Base-by-base conservation (phyloP, 2,797 vertebrate genomes). In the Phoxinus dragarum region DNA sequence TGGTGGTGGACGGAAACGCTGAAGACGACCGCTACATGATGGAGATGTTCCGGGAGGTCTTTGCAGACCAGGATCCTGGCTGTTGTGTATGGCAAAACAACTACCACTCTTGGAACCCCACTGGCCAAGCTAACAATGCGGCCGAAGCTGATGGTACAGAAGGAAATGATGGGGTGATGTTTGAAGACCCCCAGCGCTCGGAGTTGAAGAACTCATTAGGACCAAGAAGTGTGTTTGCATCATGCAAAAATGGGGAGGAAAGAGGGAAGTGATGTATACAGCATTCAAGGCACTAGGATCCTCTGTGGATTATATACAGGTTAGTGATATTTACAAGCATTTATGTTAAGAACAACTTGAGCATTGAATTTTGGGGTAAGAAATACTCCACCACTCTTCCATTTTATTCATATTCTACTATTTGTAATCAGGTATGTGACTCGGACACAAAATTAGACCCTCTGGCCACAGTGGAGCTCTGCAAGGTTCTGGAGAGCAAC, bases 201-300 rank as follows among this genome's bases (percentile, higher is more conserved):
- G 93, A 94, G 95, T 98, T 69, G 96, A 98, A 89, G 91, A 89
- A n/a, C 88, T 97, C 87, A 96, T 97, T 87, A 87, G 93, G 84
- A 95, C 84, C 78, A 95, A 89, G 86, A 90, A 91, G 11, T 97
- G 95, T 73, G 96, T 97, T 90, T 98, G 97, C 90, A 95, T 98
- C 90, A 97, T 97, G 94, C 97, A 98, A 91, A 94, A 96, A 89
- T 98, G 97, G 97, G 97, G 97, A 6, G 97, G 97, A 86, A 98
- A 98, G 88, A 93, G 97, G 67, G 97, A 98, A 82, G 97, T 98
- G 90, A 98, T 98, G 97, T 98, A 98, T 94, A 97, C 97, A 0
- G 96, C 96, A 0, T 97, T 98, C 89, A 96, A 96, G 92, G 96
- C 96, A 1, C 94, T 98, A 0, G 96, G 96, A 10, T 89, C 93